Conservation (phyloP, 2,888 invertebrate species). For the Lithophane socia region DNA sequence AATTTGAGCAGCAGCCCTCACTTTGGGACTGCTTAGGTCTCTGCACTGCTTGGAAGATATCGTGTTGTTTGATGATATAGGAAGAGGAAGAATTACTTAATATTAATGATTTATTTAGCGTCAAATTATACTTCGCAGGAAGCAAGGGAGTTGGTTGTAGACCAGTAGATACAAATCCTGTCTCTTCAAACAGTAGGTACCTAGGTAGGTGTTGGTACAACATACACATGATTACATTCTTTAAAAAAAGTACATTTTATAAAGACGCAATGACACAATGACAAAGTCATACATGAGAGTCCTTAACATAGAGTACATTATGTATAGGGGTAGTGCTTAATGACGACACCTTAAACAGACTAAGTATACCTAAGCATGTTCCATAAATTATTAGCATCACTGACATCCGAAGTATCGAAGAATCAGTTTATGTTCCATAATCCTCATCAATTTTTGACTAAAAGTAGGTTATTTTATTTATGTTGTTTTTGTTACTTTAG, state of each 20-base stretch:
- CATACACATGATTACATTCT: not conserved
- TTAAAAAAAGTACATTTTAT: not conserved
- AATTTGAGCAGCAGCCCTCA: not conserved
- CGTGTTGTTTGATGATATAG: not conserved
- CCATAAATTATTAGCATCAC: not conserved
- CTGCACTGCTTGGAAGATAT: not conserved
- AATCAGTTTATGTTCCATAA: not conserved
- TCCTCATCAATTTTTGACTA: not conserved
- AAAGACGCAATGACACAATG: not conserved
- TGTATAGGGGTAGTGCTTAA: no score
- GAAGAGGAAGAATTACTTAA: not conserved
- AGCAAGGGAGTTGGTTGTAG: not conserved
- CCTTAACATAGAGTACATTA: no score
- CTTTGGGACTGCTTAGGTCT: not conserved
- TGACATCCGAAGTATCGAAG: not conserved
- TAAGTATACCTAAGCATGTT: not conserved
- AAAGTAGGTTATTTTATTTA: not conserved
- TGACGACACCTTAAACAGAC: no score
- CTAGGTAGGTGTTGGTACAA: not conserved
- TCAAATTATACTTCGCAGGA: not conserved
- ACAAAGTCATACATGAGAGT: not conserved
- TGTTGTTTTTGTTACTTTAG: not conserved
- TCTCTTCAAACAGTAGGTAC: not conserved
- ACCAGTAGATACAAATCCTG: not conserved
- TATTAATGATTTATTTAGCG: not conserved